Conservation (phyloP, 2,888 invertebrate species). For the Megamerina dolium region DNA sequence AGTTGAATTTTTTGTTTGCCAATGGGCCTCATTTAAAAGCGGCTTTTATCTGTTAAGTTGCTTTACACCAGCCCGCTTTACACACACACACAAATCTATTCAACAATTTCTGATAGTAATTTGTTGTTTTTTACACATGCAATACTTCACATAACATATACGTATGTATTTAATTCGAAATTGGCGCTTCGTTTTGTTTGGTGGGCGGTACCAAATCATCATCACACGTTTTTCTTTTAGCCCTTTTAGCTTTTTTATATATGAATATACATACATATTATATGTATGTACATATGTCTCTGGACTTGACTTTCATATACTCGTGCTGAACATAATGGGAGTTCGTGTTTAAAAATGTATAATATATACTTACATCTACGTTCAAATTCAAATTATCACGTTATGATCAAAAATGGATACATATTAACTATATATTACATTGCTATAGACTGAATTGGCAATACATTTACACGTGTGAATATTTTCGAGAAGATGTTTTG, state of each 20-base stretch:
- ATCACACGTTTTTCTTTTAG: constrained; percentile 47
- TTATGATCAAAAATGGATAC: too few species aligned
- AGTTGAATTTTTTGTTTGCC: too few species aligned
- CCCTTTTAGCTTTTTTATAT: constrained; percentile 28
- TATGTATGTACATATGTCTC: not conserved
- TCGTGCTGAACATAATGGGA: constrained; percentile 22
- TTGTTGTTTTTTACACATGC: constrained; percentile 17
- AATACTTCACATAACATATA: too few species aligned
- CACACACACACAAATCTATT: not conserved
- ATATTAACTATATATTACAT: too few species aligned
- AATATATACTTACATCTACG: too few species aligned
- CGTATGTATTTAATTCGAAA: constrained; percentile 12
- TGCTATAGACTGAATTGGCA: too few species aligned
- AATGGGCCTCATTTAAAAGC: too few species aligned
- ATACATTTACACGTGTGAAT: too few species aligned
- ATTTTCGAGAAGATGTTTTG: too few species aligned
- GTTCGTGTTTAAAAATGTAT: constrained; percentile 25
- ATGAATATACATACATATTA: too few species aligned
- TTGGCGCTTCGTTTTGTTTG: constrained; percentile 26
- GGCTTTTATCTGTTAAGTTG: too few species aligned
- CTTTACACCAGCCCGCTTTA: not conserved
- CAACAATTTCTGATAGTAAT: constrained; percentile 7
- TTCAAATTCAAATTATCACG: too few species aligned
- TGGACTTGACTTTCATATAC: constrained; percentile 30
- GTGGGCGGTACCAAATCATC: constrained; percentile 45